Base-by-base conservation (phyloP, 2,888 invertebrate species). In the Rotaria magnacalcarata region DNA sequence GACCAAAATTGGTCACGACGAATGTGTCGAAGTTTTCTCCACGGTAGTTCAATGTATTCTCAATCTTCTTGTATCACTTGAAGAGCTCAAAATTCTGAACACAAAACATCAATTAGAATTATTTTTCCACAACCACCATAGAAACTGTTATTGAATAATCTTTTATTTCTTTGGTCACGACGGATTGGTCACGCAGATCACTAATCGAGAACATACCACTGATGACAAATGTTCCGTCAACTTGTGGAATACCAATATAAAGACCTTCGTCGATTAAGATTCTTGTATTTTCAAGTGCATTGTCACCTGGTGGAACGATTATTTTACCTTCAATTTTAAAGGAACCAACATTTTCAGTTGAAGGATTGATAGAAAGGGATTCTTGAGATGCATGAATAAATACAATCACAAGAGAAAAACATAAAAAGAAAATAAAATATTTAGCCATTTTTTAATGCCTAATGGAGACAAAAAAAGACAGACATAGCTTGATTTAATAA, bases 221-320 rank as follows among this genome's bases (percentile, higher is more conserved):
- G 50, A 85, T 74, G 4, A 67, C 50, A 19, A 84, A 75, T 52
- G 84, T 86, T 41, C 86, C 86, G 41, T 86, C 86, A 52, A 85
- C 75, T 50, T 85, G 75, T 11, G 97, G 92, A 90, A 96, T 96
- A 85, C 95, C 96, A 88, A 95, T 93, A 90, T 94, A 94, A 91
- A 96, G 95, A 27, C 96, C 96, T 19, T 95, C 95, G 90, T 96
- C 96, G 14, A 96, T 94, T 90, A 95, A 94, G 75, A 91, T 88
- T 86, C 90, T 88, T 21, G 90, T 90, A 85, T 88, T 88, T 24
- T 89, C 87, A 27, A 90, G 88, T 41, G 90, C 90, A 88, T 90
- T 89, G 85, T 90, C 89, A 75, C 88, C 88, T 8, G 89, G 88
- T 8, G 89, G 88, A n/a, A 90, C 89, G 85, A 89, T 89, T 10